These are phyloP conservation scores for Tenthredo mesomela DNA, from an alignment of 2,888 invertebrate genomes.

Conservation along the genomic window DNA sequence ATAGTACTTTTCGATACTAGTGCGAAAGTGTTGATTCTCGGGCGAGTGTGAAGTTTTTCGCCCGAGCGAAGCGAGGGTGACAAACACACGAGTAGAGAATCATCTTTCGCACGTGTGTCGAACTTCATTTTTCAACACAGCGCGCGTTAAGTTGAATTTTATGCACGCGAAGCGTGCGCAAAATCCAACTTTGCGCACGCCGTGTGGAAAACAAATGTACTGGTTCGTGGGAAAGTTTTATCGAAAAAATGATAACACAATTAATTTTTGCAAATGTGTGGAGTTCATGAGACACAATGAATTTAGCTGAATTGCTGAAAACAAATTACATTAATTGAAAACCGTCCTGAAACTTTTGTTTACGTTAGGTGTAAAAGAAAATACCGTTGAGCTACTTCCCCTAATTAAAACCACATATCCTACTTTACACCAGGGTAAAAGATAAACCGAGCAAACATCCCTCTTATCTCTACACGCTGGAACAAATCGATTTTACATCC, in stretches of 20 bases:
- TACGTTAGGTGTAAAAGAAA: not conserved
- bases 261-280: not conserved
- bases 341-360: not conserved
- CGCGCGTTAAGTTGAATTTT: too few species aligned
- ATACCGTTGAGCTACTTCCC: constrained; percentile 28
- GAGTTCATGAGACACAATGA: not conserved
- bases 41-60: too few species aligned
- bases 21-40: too few species aligned
- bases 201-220: not conserved
- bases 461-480: constrained; percentile 17
- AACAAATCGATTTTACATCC: constrained; percentile 20
- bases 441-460: constrained; percentile 6
- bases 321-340: constrained; percentile 20
- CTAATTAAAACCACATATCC: constrained; percentile 20
- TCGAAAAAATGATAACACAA: not conserved
- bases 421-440: constrained; percentile 18
- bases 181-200: too few species aligned
- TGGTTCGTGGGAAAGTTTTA: not conserved
- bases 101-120: too few species aligned
- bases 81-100: too few species aligned
- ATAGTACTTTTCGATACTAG: too few species aligned
- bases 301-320: constrained; percentile 1
- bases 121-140: too few species aligned
- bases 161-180: too few species aligned
- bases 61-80: too few species aligned